Percentiles rank a stretch among this genome's conserved stretches.
Conservation (phyloP, 1,140 invertebrate genomes). For the Drosophila leontia region DNA sequence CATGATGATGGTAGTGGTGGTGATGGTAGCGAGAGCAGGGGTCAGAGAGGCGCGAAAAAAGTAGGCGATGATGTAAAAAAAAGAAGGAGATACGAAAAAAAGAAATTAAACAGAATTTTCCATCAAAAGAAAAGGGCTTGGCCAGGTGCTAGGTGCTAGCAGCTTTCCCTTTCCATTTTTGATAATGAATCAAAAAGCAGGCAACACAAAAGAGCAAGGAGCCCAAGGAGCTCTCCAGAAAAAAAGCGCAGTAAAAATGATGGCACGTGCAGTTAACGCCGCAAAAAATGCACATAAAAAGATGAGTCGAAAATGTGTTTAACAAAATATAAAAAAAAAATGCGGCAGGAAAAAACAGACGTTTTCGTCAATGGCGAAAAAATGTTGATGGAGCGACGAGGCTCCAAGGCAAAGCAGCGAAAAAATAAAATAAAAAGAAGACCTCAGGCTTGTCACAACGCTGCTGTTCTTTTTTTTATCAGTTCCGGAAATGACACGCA, state of each 20-base stretch:
- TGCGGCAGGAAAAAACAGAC: constrained; percentile 22
- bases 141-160: constrained; percentile 21
- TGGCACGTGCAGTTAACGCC: constrained; percentile 78
- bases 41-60: constrained; percentile 50
- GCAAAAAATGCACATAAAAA: constrained; percentile 80
- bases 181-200: constrained; percentile 61
- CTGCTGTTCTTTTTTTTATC: constrained; percentile 44
- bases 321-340: constrained; percentile 51
- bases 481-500: constrained; percentile 67
- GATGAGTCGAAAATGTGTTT: constrained; percentile 60
- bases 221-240: constrained; percentile 16
- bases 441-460: constrained; percentile 46
- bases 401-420: constrained; percentile 14
- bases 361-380: constrained; percentile 48
- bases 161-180: constrained; percentile 6
- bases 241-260: constrained; percentile 76
- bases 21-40: constrained; percentile 34
- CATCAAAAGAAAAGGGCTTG: constrained; percentile 31
- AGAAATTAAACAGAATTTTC: constrained; percentile 43
- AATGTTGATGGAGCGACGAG: constrained; percentile 61
- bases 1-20: constrained; percentile 12
- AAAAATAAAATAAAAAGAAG: constrained; percentile 25
- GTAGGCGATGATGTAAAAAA: constrained; percentile 61
- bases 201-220: constrained; percentile 36
- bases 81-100: constrained; percentile 46